Evolutionary conservation across 2,797 vertebrate species (phyloP), one percentile per base, ranked within the genome.

Genomic region (Cyclopterus lumpus): DNA sequence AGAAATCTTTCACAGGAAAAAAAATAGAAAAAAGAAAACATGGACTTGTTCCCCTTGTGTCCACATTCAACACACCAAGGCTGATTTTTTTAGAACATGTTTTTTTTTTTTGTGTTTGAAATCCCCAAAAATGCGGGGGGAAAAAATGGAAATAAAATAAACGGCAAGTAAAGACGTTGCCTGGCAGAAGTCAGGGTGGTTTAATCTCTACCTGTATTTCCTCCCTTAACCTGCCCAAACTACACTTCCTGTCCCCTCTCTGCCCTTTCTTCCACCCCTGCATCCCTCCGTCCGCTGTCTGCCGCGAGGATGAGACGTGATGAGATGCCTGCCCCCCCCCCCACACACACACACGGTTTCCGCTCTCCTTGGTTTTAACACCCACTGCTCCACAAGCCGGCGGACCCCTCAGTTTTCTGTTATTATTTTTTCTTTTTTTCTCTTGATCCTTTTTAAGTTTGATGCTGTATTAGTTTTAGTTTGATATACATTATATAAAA

Each of bases 391-490:
- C 82, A 79, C 79, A 84, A 80, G 73, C 86, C 86, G 83, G 89
- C 66, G 49, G 84, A 88, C 85, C 90, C 87, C 80, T 92, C 79
- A 68, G 71, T 87, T 84, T 85, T 90, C 82, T 42, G 32, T 36
- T 26, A 0, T 53, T 53, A 8, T 20, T 44, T 61, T 75, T 64
- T 58, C 77, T 70, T 81, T 36, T 73, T 72, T 80, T 67, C 78
- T 86, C 82, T 89, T 88, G 87, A 93, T 84, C 78, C 84, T 92
- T 97, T 94, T 95, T 94, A 92, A 92, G 92, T 96, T 96, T 95
- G 95, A 95, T 96, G 95, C 96, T 96, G 94, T 96, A 95, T 96
- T 95, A 94, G 91, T 93, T 95, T 95, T 94, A 95, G 95, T 96
- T 97, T 96, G 95, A 94, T 96, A 94, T 92, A 94, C 96, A 95